Evolutionary conservation across 2,888 invertebrate species (phyloP), one percentile per base, ranked within the genome.

Genomic region (Plagodis dolabraria): DNA sequence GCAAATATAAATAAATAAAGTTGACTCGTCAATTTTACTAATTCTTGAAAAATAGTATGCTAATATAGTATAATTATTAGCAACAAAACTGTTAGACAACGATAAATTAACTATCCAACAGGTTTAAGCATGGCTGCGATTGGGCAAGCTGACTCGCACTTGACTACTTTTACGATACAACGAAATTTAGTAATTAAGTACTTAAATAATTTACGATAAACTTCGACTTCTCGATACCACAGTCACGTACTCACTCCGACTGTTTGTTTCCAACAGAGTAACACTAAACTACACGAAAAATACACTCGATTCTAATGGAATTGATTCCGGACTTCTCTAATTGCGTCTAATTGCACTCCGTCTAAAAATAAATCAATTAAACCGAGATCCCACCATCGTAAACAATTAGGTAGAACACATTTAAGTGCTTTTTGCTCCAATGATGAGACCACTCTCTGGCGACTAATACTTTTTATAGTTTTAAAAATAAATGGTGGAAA

Each of bases 321-420:
- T 57, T 36, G 49, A 63, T 63, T 51, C 57, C 56, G 62, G 58
- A 58, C 49, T 51, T 56, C 60, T 64, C 62, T 60, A 67, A 67
- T 64, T 67, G 61, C 50, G 55, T 65, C 48, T 64, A 65, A 69
- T 64, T 60, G 60, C 48, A 33, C 33, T 6, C 54, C 7, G 44
- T 49, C 64, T 59, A 57, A 64, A 67, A 65, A 65, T 65, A 69
- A 67, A 69, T 53, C 65, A 67, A 67, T 69, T 63, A 59, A 67
- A 53, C 36, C 34, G 33, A 53, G 40, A 50, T 58, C 53, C 58
- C 59, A 33, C 43, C 56, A 36, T 53, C 55, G 49, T 48, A 45
- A 43, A 51, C 51, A 54, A 63, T 67, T 64, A 60, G 51, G 44
- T 43, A 7, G 53, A 53, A 44, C 53, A 8, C 38, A 48, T 50